Base-by-base conservation (phyloP, 2,797 vertebrate genomes). In the Lithobates sylvaticus region DNA sequence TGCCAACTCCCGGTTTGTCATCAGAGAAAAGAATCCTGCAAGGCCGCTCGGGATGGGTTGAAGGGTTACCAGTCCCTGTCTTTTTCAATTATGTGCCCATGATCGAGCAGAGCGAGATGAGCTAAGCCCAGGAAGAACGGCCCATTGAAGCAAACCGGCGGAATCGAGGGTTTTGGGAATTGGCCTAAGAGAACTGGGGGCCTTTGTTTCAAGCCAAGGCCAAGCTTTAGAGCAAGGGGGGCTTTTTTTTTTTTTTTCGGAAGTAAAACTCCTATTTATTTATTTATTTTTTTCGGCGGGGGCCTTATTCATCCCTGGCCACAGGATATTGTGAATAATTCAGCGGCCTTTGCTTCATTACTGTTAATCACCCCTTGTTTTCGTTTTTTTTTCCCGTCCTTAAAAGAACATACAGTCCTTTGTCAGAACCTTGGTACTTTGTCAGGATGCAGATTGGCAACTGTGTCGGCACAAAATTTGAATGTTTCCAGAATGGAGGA, bases 11-110 rank as follows among this genome's bases (percentile, higher is more conserved):
- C 27, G 39, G 29, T 47, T 71, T 79, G 65, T 50, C 85, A 39
- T 78, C 76, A 36, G 68, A 83, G 81, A 87, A 84, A 67, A 79
- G 81, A 87, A 83, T 83, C 68, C 81, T 23, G 77, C 18, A 32
- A 61, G 65, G 76, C 73, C 58, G 61, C 44, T 23, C 36, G 68
- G 72, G 85, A 78, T 2, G 47, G 77, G 50, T 68, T 71, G 67
- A 88, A 72, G 79, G 84, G 73, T 54, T 69, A 83, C 75, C 71
- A 54, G 76, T 89, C 0, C 70, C 78, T 44, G 61, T 77, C 79
- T 86, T 80, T 81, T 83, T 61, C 72, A 78, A 83, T 64, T 86
- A 83, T 39, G 68, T 64, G 75, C 72, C 15, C 67, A 75, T 69
- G 82, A 78, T 79, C 68, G 75, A 85, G 36, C 54, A 73, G 23